Base-by-base conservation (phyloP, 2,797 vertebrate genomes). In the Phylloscopus collybita region DNA sequence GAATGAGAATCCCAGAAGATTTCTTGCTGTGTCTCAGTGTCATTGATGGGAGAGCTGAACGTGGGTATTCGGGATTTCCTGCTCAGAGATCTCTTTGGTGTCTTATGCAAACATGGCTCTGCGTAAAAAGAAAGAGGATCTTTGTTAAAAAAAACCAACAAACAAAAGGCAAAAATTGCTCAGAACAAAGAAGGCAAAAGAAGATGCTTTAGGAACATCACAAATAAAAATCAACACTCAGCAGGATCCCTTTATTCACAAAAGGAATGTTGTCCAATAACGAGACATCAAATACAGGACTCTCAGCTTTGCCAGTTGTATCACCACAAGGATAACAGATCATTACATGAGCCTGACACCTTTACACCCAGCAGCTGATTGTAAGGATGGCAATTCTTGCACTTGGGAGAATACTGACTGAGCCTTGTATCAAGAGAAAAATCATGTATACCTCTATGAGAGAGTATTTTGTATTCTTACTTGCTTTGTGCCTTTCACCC, bases 1-100 rank as follows among this genome's bases (percentile, higher is more conserved):
- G 99, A 99, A 16, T 98, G 98, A 38, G 98, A 98, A 94, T 99
- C 99, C 99, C 99, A 99, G 92, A 99, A 98, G 87, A 99, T 99
- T 96, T 99, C 99, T 73, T 98, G 99, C 91, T 98, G 98, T 50
- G 97, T 84, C 45, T 99, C 99, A 0, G 95, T 96, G 80, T 99
- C 99, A 54, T 98, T 98, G 42, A 97, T 94, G 20, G 99, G 99
- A 87, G 99, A 99, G 96, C 93, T 97, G 93, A 98, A 97, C 61
- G 92, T 62, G 66, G 96, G 96, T 21, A 95, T 92, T 47, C 80
- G 89, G 18, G 95, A 94, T 81, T 97, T 98, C 84, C 95, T 95
- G 65, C 92, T 98, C 91, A 96, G 40, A 0, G 94, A 72, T 65
- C 97, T 96, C 86, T 96, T 97, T 36, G 98, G 98, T 60, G 98